Conservation (phyloP, 2,888 invertebrate species). For the Napeogenes inachia region DNA sequence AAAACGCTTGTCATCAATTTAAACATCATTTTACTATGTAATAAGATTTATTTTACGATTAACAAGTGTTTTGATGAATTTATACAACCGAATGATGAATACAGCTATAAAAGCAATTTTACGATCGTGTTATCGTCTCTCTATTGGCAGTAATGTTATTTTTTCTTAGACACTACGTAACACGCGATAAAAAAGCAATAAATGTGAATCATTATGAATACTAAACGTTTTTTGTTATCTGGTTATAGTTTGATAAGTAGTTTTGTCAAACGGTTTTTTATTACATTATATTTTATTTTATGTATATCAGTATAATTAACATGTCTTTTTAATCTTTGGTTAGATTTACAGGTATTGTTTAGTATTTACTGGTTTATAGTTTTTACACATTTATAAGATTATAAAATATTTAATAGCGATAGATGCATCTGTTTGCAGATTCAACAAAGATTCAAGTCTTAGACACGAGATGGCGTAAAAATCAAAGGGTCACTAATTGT, state of each 20-base stretch:
- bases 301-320: slow-evolving; percentile 12
- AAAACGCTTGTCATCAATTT: slow-evolving; percentile 78
- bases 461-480: neutral
- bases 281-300: slow-evolving; percentile 19
- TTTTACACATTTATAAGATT: neutral
- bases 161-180: slow-evolving; percentile 40
- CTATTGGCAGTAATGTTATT: slow-evolving; percentile 65
- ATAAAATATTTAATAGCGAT: neutral
- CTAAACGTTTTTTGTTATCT: slow-evolving; percentile 18
- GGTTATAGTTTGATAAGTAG: slow-evolving; percentile 25
- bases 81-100: slow-evolving; percentile 74
- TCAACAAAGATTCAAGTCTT: neutral
- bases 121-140: slow-evolving; percentile 66
- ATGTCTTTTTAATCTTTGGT: no score
- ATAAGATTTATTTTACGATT: slow-evolving; percentile 78
- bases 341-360: no score
- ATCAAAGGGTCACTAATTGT: neutral
- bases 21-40: slow-evolving; percentile 75
- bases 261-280: slow-evolving; percentile 15
- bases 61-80: slow-evolving; percentile 78
- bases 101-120: slow-evolving; percentile 72
- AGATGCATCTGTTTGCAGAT: neutral
- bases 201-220: slow-evolving; percentile 29
- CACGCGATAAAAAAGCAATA: slow-evolving; percentile 33
- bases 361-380: no score